Evolutionary conservation across 1,140 invertebrate species (phyloP), one percentile per base, ranked within the genome.

Genomic region (Lucilia cuprina): DNA sequence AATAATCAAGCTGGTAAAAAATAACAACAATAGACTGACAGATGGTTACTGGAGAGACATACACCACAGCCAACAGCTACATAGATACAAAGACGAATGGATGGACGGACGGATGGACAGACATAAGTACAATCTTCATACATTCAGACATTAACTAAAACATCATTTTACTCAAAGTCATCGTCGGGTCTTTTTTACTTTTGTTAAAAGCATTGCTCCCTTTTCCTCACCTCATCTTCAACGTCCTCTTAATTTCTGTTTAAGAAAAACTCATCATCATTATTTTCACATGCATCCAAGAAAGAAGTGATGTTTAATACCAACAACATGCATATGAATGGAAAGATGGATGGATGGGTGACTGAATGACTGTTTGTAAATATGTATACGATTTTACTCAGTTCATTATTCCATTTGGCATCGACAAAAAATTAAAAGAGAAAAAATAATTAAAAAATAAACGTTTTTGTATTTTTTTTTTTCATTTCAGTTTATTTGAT

Each of bases 191-290:
- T 60, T 60, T 60, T 55, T 60, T n/a, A n/a, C 14, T 60, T 60
- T 60, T 60, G 13, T 17, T 60, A 14, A 2, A 7, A 8, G 41
- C 41, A 30, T 5, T 41, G 41, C 10, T 41, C 5, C 41, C 41
- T 41, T 30, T 30, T 3, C 25, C 25, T 30, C 25, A 30, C 25
- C 25, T 30, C 25, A 30, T 30, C 41, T 41, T 3, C 41, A 41
- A 8, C 41, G 5, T 41, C 5, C 7, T 41, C 41, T 41, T 41
- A 41, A 41, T 60, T 60, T 60, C 17, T 60, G 50, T 60, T 60
- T n/a, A 60, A 60, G 55, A 14, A 78, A 75, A 78, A 47, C 14
- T 78, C 75, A 78, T 78, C 75, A 78, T 78, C 75, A 78, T 78
- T 78, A 78, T 78, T n/a, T n/a, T 78, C 75, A 78, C 41, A 78